Percentiles rank a stretch among this genome's conserved stretches.
These are phyloP conservation scores for Erpornis zantholeuca DNA, from an alignment of 2,113 vertebrate genomes.

Conservation along the genomic window DNA sequence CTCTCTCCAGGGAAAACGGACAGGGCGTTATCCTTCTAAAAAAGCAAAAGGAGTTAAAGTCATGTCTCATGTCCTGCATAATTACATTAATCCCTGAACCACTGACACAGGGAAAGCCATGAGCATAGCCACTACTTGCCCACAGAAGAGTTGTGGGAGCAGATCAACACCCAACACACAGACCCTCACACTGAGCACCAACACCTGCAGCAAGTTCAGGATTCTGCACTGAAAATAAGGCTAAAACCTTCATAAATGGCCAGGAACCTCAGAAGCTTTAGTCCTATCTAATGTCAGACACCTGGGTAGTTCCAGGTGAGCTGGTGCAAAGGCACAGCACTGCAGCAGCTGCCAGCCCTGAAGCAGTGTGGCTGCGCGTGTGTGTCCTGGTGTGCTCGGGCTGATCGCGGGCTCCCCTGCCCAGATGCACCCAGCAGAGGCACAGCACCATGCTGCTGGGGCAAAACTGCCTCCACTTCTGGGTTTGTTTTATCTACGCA, in stretches of 20 bases:
- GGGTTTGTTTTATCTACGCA: not conserved
- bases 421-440: rapidly evolving
- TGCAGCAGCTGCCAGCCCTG: not conserved
- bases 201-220: not conserved
- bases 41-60: not conserved
- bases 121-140: not conserved
- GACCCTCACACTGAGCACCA: not conserved
- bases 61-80: not conserved
- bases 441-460: not conserved
- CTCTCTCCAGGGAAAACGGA: not conserved
- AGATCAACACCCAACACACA: rapidly evolving
- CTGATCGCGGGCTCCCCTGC: rapidly evolving
- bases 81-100: not conserved
- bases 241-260: not conserved
- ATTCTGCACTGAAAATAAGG: not conserved
- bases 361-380: rapidly evolving
- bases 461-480: not conserved
- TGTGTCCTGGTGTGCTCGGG: rapidly evolving
- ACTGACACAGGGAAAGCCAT: not conserved
- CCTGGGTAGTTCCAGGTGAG: not conserved
- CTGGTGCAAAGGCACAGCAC: not conserved
- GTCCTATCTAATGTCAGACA: not conserved
- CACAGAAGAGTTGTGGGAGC: not conserved
- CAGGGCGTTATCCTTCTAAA: not conserved
- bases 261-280: not conserved